Conservation (phyloP, 2,113 vertebrate species). For the Gobio gobio region DNA sequence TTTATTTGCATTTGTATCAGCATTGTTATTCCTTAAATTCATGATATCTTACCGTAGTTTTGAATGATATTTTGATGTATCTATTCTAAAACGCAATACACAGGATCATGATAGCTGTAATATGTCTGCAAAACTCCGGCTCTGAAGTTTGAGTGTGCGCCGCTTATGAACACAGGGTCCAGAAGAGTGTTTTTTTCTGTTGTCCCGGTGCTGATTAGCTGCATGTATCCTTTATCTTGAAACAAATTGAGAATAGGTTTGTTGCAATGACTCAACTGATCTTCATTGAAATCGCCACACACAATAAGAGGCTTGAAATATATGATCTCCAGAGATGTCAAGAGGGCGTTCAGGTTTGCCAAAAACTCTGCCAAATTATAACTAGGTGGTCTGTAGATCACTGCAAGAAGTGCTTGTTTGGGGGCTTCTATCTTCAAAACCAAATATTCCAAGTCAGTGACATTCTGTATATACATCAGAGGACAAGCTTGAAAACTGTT, state of each 20-base stretch:
- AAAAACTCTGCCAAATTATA: too few relatives aligned
- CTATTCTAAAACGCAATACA: neutral
- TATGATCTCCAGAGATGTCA: neutral
- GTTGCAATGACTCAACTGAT: neutral
- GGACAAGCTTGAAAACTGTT: too few relatives aligned
- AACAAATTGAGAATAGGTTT: slow-evolving; percentile 6
- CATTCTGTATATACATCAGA: too few relatives aligned
- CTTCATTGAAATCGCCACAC: slow-evolving; percentile 8
- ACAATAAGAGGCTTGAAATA: neutral
- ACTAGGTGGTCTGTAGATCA: too few relatives aligned
- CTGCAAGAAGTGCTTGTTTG: too few relatives aligned
- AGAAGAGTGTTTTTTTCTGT: slow-evolving; percentile 2
- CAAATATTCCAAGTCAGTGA: too few relatives aligned
- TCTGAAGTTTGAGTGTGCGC: neutral
- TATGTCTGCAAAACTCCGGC: neutral
- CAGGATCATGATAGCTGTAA: slow-evolving; percentile 5
- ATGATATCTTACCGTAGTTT: neutral
- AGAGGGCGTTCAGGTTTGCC: neutral
- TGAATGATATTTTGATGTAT: neutral
- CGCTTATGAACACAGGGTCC: neutral
- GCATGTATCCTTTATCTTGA: neutral
- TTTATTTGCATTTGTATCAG: neutral
- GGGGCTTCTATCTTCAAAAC: too few relatives aligned
- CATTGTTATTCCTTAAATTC: neutral
- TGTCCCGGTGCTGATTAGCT: neutral